phyloP scores from a whole-genome alignment of 2,888 invertebrate species.

The Dicyrtoma fusca region DNA sequence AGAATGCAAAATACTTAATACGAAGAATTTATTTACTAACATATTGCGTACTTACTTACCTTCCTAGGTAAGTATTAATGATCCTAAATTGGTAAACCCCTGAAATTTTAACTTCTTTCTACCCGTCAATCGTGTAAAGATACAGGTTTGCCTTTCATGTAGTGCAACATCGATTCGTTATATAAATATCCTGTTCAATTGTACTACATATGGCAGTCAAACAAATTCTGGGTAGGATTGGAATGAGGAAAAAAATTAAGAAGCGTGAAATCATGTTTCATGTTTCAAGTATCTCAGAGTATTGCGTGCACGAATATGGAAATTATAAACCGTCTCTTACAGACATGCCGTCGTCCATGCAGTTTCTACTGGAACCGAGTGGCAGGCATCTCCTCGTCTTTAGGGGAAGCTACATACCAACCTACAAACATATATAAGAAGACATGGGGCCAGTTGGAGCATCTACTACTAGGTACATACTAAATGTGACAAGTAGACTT shows the following conservation, averaged over 20 bases:
- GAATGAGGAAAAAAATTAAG: conserved; percentile 23
- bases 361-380: too few species aligned
- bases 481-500: conserved; percentile 19
- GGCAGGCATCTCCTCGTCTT: too few species aligned
- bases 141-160: too few species aligned
- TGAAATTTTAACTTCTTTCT: too few species aligned
- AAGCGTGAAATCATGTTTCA: conserved; percentile 27
- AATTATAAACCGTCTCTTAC: too few species aligned
- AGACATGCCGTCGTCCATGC: too few species aligned
- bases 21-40: not conserved
- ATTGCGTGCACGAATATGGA: too few species aligned
- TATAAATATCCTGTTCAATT: not conserved
- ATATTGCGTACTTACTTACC: not conserved
- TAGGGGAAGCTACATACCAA: not conserved
- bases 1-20: not conserved
- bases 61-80: not conserved
- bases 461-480: not conserved
- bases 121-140: too few species aligned
- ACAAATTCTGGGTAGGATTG: not conserved
- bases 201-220: not conserved
- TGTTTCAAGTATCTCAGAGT: too few species aligned
- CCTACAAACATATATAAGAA: not conserved
- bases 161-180: not conserved
- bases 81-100: not conserved
- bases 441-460: not conserved